A percentile compares a stretch with the other conserved stretches of the same genome.
Conservation (phyloP, 2,797 vertebrate species). For the Oophaga sylvatica region DNA sequence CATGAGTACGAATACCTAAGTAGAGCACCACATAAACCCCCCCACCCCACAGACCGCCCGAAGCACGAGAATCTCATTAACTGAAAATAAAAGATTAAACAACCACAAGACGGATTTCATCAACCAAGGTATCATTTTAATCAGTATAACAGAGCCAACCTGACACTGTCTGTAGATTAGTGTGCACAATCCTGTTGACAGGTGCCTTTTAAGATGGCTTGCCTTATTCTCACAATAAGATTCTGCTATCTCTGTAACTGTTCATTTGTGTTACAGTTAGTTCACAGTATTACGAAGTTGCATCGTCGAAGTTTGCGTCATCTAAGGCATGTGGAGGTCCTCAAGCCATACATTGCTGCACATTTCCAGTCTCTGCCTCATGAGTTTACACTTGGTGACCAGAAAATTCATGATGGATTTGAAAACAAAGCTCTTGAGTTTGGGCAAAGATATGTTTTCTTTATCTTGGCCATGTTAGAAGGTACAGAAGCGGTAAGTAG, state of each 20-base stretch:
- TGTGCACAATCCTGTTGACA: no score
- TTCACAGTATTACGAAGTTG: conserved; percentile 81
- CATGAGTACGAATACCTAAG: no score
- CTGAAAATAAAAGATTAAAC: no score
- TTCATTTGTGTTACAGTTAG: conserved; percentile 73
- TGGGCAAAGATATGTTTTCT: conserved; percentile 90
- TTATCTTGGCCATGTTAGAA: conserved; percentile 90
- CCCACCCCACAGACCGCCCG: no score
- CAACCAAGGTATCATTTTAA: no score
- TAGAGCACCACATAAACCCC: no score
- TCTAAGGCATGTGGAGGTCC: conserved; percentile 84
- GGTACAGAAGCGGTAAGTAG: conserved; percentile 81
- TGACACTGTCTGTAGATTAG: no score
- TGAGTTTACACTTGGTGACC: conserved; percentile 86
- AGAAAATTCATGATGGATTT: conserved; percentile 86
- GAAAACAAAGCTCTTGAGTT: conserved; percentile 90
- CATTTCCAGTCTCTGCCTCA: conserved; percentile 85
- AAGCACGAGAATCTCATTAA: no score
- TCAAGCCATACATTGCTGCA: conserved; percentile 88
- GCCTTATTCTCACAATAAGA: not conserved
- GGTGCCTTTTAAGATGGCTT: not conserved
- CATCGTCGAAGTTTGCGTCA: conserved; percentile 88
- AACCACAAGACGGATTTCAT: no score
- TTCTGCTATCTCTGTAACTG: not conserved
- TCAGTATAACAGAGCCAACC: no score